A percentile compares a stretch with the other conserved stretches of the same genome.
phyloP scores from a whole-genome alignment of 1,140 invertebrate species.

The Choristoneura fumiferana region DNA sequence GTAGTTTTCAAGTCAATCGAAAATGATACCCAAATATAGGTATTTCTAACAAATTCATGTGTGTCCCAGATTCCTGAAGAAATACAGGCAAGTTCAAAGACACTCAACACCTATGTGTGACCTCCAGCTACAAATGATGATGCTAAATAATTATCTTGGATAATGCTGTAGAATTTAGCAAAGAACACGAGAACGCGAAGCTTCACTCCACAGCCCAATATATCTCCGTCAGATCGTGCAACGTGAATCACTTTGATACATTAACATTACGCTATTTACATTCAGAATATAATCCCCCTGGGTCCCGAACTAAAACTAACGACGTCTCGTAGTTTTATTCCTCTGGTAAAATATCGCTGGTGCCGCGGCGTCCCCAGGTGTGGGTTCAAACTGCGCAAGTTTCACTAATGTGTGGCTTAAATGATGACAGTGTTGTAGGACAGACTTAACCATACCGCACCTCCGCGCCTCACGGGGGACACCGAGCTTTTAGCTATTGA shows the following conservation, averaged over 20 bases:
- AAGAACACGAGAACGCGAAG: neutral
- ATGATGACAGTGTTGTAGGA: conserved; percentile 63
- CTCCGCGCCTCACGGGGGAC: too few relatives aligned
- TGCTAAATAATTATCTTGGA: neutral
- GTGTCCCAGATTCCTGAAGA: too few relatives aligned
- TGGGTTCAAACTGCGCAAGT: conserved; percentile 66
- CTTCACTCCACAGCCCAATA: neutral
- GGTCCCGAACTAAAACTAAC: conserved; percentile 16
- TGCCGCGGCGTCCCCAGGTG: conserved; percentile 56
- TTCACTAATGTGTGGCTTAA: conserved; percentile 72
- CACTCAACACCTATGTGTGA: too few relatives aligned
- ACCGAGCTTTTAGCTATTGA: too few relatives aligned
- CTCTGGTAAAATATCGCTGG: conserved; percentile 60
- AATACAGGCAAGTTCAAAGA: too few relatives aligned
- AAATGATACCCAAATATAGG: too few relatives aligned
- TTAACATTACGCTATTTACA: conserved; percentile 18
- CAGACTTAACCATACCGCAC: conserved; percentile 12
- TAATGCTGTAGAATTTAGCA: neutral
- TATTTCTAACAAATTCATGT: too few relatives aligned
- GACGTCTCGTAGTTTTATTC: conserved; percentile 28
- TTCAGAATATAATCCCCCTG: conserved; percentile 9
- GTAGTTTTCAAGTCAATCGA: too few relatives aligned
- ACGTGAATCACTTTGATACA: neutral
- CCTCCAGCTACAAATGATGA: too few relatives aligned
- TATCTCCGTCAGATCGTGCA: neutral